Evolutionary conservation across 2,113 vertebrate species (phyloP).

Genomic region (Reinhardtius hippoglossoides): DNA sequence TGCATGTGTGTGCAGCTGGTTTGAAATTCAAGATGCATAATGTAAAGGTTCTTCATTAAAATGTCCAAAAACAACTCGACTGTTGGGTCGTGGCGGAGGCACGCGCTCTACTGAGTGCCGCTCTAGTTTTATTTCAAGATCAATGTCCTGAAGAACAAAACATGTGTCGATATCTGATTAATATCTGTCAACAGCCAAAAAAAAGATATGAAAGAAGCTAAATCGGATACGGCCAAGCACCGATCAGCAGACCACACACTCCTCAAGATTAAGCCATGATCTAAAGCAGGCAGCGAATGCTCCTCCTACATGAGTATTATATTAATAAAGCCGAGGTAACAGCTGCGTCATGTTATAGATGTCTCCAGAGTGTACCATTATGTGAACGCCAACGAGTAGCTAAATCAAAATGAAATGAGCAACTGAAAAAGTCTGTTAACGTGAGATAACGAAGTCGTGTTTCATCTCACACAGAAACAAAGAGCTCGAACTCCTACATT

Average conservation of each 20-base stretch:
- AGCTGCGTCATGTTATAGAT: background rate
- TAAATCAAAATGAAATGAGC: slow-evolving; percentile 28
- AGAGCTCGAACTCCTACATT: slow-evolving; percentile 72
- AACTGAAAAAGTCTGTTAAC: slow-evolving; percentile 65
- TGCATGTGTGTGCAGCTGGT: too few species aligned
- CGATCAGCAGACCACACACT: slow-evolving; percentile 39
- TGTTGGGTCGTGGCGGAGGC: background rate
- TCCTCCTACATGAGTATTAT: slow-evolving; percentile 6
- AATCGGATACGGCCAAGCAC: slow-evolving; percentile 5
- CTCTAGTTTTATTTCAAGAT: background rate
- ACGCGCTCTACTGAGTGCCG: too few species aligned
- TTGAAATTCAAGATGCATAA: too few species aligned
- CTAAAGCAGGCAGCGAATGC: slow-evolving; percentile 27
- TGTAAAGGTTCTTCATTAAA: too few species aligned
- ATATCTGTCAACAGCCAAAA: background rate
- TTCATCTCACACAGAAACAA: slow-evolving; percentile 55
- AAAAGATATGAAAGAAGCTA: background rate
- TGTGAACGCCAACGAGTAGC: slow-evolving; percentile 34
- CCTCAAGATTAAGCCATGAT: background rate
- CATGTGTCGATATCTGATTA: too few species aligned
- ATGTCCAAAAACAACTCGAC: too few species aligned
- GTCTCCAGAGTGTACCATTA: slow-evolving; percentile 52
- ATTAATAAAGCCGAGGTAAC: background rate
- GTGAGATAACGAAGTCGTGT: slow-evolving; percentile 44
- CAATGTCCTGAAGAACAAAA: background rate